A percentile compares a stretch with the other conserved stretches of the same genome.
Conservation (phyloP, 2,113 vertebrate species). For the Puffinus mauretanicus region DNA sequence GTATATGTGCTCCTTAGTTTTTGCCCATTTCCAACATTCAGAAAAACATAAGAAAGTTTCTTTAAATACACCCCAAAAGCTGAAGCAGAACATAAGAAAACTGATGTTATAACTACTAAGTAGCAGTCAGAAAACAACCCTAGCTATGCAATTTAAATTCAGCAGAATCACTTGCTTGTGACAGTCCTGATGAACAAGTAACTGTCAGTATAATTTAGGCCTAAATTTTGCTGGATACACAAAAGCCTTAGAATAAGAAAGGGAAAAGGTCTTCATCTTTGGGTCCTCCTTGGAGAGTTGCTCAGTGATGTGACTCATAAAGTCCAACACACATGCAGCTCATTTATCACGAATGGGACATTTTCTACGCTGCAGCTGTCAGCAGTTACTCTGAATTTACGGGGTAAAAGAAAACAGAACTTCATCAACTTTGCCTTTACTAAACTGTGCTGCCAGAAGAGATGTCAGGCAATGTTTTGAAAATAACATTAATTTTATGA, state of each 20-base stretch:
- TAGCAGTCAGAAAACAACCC: not conserved
- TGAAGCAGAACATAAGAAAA: not conserved
- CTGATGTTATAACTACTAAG: not conserved
- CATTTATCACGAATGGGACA: constrained; percentile 1
- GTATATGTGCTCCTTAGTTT: not conserved
- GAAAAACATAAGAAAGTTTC: not conserved
- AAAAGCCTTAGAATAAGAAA: not conserved
- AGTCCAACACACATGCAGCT: constrained; percentile 10
- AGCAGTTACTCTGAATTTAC: constrained; percentile 4
- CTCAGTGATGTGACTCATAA: constrained; percentile 38
- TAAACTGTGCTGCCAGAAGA: constrained; percentile 13
- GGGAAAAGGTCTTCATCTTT: not conserved
- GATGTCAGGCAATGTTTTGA: not conserved
- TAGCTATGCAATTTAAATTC: not conserved
- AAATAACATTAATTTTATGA: not conserved
- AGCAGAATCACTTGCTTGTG: not conserved
- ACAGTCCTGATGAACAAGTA: not conserved
- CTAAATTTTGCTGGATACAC: not conserved
- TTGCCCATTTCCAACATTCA: not conserved
- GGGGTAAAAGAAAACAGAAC: not conserved
- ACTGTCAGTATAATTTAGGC: not conserved
- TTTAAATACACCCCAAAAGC: not conserved
- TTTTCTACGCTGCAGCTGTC: constrained; percentile 44
- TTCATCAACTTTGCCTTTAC: constrained; percentile 43
- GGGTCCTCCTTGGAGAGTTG: not conserved